Percentiles rank a stretch among this genome's conserved stretches.
Evolutionary conservation across 2,113 vertebrate species (phyloP).

Genomic region (Pelecanoides urinatrix): DNA sequence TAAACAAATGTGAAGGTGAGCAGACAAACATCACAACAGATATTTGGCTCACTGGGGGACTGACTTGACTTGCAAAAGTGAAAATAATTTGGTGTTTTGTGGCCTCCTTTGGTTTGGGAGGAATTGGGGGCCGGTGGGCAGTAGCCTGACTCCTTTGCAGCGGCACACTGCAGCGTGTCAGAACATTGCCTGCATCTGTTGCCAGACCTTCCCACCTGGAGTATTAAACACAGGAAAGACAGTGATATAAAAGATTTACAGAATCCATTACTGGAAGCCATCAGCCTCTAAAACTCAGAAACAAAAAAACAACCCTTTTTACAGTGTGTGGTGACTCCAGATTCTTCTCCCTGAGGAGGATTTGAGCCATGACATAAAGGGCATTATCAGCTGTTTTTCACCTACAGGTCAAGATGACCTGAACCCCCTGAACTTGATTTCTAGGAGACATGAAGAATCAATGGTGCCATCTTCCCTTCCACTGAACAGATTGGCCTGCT

Average conservation of each 20-base stretch:
- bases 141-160: background rate
- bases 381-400: background rate
- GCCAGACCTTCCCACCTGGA: background rate
- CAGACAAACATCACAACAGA: background rate
- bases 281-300: background rate
- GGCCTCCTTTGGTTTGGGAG: background rate
- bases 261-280: background rate
- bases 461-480: background rate
- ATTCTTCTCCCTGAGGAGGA: background rate
- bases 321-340: background rate
- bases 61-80: background rate
- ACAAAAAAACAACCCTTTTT: background rate
- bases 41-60: background rate
- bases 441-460: background rate
- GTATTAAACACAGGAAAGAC: background rate
- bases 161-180: rapidly evolving
- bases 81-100: background rate
- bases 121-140: background rate
- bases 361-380: background rate
- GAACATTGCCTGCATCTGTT: background rate
- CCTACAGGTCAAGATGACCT: background rate
- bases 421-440: background rate
- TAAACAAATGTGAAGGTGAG: background rate
- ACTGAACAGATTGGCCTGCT: background rate
- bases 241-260: background rate